A percentile compares a stretch with the other conserved stretches of the same genome.
phyloP scores from a whole-genome alignment of 2,888 invertebrate species.

The Byasa hedistus region DNA sequence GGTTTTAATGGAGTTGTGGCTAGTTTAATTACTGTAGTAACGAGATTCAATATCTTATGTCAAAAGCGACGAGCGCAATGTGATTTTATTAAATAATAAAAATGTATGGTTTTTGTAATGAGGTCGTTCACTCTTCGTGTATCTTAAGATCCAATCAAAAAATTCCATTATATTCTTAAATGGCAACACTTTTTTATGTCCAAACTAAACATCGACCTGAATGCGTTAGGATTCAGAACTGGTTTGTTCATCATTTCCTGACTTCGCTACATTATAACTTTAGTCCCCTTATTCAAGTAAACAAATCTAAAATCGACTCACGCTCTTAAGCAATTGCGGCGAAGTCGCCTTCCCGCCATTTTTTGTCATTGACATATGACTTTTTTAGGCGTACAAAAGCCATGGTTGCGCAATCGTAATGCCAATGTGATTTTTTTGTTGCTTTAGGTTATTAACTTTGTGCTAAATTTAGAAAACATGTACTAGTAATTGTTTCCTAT shows the following conservation, averaged over 20 bases:
- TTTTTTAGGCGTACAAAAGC: slow-evolving; percentile 9
- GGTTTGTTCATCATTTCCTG: neutral
- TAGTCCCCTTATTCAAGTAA: neutral
- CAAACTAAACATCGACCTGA: too few species aligned
- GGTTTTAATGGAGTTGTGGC: too few species aligned
- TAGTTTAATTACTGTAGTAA: too few species aligned
- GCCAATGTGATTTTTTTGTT: slow-evolving; percentile 5
- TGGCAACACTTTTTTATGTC: too few species aligned
- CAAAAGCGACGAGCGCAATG: too few species aligned
- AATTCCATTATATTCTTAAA: too few species aligned
- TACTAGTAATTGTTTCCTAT: too few species aligned
- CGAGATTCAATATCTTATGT: too few species aligned
- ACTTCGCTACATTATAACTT: neutral
- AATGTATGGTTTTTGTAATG: too few species aligned
- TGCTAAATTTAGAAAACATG: slow-evolving; percentile 16
- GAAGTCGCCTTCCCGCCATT: slow-evolving; percentile 41
- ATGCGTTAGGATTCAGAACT: neutral
- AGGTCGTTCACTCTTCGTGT: too few species aligned
- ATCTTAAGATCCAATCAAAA: too few species aligned
- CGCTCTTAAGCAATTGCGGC: slow-evolving; percentile 11
- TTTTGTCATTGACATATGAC: slow-evolving; percentile 29
- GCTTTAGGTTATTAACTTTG: neutral
- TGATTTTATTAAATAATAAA: too few species aligned
- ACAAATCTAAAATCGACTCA: slow-evolving; percentile 6
- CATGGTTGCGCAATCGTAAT: slow-evolving; percentile 19